Evolutionary conservation across 1,140 invertebrate genomes (phyloP).

Genomic region (Diabrotica virgifera): DNA sequence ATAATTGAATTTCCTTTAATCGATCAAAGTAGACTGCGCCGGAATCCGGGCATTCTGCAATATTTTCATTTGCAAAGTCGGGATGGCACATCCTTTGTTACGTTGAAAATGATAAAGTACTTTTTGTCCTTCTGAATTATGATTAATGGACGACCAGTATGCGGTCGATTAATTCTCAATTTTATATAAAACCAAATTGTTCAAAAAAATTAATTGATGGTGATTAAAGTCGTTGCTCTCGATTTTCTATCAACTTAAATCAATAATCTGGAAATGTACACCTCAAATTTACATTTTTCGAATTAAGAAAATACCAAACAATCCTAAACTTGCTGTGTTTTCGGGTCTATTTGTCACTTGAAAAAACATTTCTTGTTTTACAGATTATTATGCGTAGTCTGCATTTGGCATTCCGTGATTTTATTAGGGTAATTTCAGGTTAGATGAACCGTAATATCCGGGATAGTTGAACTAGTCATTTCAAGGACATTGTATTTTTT

Average conservation of each 20-base stretch:
- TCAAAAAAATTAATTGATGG: slow-evolving; percentile 8
- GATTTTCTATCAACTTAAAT: slow-evolving; percentile 5
- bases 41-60: background rate
- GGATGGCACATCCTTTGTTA: slow-evolving; percentile 13
- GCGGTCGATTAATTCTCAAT: slow-evolving; percentile 13
- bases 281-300: too few relatives aligned
- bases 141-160: slow-evolving; percentile 1
- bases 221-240: slow-evolving; percentile 4
- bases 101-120: slow-evolving; percentile 12
- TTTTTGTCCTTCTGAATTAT: slow-evolving; percentile 11
- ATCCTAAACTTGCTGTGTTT: too few relatives aligned
- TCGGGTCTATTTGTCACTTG: too few relatives aligned
- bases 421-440: too few relatives aligned
- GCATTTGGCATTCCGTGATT: too few relatives aligned
- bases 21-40: slow-evolving; percentile 5
- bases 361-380: too few relatives aligned
- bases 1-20: slow-evolving; percentile 11
- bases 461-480: too few relatives aligned
- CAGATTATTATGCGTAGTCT: too few relatives aligned
- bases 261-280: slow-evolving; percentile 2
- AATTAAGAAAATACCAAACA: too few relatives aligned
- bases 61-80: slow-evolving; percentile 12
- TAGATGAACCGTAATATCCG: too few relatives aligned
- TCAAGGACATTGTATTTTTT: too few relatives aligned
- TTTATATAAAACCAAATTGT: slow-evolving; percentile 3